phyloP scores from a whole-genome alignment of 2,888 invertebrate species.

The Itoplectis maculator region DNA sequence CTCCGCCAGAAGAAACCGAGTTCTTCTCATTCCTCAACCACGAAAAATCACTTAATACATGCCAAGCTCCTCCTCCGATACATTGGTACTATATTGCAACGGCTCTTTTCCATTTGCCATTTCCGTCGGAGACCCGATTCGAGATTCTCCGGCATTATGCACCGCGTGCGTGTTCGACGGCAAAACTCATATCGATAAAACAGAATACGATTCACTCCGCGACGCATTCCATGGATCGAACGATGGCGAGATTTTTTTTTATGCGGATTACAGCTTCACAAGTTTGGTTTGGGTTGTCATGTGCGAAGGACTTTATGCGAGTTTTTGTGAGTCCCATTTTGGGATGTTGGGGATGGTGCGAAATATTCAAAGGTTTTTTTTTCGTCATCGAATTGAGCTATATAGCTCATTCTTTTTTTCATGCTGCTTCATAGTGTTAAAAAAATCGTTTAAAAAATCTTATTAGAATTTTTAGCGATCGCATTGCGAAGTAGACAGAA shows the following conservation, averaged over 20 bases:
- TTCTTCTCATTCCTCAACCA: constrained; percentile 47
- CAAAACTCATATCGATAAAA: background rate
- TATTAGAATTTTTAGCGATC: too few species aligned
- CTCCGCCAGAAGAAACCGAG: constrained; percentile 11
- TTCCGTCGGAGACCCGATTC: constrained; percentile 6
- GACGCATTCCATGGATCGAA: background rate
- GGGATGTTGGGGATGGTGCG: too few species aligned
- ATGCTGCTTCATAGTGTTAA: too few species aligned
- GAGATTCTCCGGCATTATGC: background rate
- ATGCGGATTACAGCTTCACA: too few species aligned
- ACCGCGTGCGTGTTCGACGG: background rate
- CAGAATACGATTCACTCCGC: background rate
- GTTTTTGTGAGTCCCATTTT: too few species aligned
- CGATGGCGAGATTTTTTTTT: background rate
- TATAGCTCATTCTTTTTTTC: too few species aligned
- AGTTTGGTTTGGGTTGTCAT: too few species aligned
- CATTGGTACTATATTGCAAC: constrained; percentile 6
- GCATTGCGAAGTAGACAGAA: too few species aligned
- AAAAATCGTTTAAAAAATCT: too few species aligned
- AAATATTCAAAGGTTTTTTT: background rate
- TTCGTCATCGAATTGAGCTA: too few species aligned
- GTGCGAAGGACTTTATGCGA: too few species aligned
- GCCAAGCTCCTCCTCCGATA: constrained; percentile 21
- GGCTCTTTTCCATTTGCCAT: constrained; percentile 9
- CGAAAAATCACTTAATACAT: constrained; percentile 53